Evolutionary conservation across 2,797 vertebrate species (phyloP).

Genomic region (Natrix natrix): DNA sequence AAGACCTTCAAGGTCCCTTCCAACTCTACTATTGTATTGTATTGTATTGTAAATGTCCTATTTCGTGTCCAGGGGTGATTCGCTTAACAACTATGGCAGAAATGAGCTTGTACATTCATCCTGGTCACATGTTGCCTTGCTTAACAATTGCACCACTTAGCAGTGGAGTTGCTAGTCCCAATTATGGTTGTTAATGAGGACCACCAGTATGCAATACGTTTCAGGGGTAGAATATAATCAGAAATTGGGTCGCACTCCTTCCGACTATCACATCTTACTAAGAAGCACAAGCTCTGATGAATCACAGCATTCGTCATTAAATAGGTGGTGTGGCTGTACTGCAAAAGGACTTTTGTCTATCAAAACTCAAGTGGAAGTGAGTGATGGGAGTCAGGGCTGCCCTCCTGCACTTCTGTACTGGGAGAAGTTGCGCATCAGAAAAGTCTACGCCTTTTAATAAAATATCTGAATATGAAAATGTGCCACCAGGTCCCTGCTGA

Average conservation of each 20-base stretch:
- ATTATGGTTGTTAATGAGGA: neutral
- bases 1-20: too few species aligned
- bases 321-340: neutral
- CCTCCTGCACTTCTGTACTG: neutral
- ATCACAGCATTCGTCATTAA: neutral
- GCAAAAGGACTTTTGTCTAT: neutral
- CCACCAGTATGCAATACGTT: neutral
- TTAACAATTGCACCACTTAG: neutral
- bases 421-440: neutral
- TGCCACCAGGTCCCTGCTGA: neutral
- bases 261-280: neutral
- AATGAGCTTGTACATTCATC: neutral
- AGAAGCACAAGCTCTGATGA: neutral
- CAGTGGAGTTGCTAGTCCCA: neutral
- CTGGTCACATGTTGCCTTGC: neutral
- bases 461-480: neutral
- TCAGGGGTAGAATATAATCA: neutral
- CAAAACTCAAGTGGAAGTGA: neutral
- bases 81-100: neutral
- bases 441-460: neutral
- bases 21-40: too few species aligned
- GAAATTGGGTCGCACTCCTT: neutral
- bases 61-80: neutral
- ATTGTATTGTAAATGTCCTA: neutral
- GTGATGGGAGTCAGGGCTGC: neutral